Evolutionary conservation across 2,113 vertebrate genomes (phyloP).

Genomic region (Parus major): DNA sequence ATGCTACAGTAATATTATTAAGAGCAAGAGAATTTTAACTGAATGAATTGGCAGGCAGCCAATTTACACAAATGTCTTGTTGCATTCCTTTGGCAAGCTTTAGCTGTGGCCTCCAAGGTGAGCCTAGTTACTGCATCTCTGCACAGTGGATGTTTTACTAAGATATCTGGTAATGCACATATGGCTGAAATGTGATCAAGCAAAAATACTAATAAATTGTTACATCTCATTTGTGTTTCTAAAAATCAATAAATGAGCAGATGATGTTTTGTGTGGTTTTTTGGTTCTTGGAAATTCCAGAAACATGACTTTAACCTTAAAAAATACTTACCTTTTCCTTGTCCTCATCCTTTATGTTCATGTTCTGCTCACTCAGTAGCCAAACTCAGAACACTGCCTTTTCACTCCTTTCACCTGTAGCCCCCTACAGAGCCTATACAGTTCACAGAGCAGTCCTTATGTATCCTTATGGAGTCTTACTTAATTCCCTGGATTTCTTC

Average conservation of each 20-base stretch:
- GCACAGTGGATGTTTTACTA: neutral
- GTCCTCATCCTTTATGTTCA: neutral
- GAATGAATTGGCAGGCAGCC: neutral
- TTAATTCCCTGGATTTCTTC: neutral
- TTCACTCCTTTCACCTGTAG: neutral
- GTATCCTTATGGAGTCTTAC: neutral
- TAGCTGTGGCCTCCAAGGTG: rapidly evolving
- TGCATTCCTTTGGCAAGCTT: neutral
- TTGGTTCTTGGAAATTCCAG: neutral
- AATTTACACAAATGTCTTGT: neutral
- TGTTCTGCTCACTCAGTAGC: neutral
- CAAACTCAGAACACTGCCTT: neutral
- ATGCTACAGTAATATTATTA: neutral
- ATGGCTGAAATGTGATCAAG: neutral
- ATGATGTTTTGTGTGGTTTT: neutral
- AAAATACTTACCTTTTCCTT: neutral
- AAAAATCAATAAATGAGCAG: neutral
- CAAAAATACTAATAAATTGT: neutral
- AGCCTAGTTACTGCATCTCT: neutral
- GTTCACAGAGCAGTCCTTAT: neutral
- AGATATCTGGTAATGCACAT: neutral
- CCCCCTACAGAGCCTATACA: neutral
- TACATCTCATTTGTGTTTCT: neutral
- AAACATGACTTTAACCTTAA: neutral
- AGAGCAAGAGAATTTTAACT: neutral